phyloP scores from a whole-genome alignment of 2,113 vertebrate genomes.

The Anhinga rufa region DNA sequence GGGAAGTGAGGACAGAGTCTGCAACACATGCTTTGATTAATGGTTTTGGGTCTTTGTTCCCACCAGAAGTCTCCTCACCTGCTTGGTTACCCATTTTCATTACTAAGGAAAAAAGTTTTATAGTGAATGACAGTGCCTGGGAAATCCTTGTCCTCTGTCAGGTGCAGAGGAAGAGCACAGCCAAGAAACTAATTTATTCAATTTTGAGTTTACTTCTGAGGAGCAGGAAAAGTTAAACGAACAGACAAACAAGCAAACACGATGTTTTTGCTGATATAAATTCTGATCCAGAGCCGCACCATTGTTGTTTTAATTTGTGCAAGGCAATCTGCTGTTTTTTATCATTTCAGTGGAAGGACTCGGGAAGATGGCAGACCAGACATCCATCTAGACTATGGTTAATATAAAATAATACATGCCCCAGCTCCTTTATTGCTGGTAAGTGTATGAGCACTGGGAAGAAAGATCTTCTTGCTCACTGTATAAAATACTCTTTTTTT shows the following conservation, averaged over 20 bases:
- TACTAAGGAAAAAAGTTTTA: not conserved
- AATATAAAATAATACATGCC: not conserved
- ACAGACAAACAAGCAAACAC: no score
- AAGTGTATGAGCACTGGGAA: not conserved
- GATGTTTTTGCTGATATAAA: not conserved
- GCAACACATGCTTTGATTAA: not conserved
- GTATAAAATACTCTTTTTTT: not conserved
- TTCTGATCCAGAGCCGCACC: not conserved
- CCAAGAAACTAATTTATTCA: not conserved
- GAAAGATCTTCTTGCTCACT: not conserved
- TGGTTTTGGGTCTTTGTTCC: not conserved
- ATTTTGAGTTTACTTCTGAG: not conserved
- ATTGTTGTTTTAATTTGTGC: not conserved
- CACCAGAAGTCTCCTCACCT: not conserved
- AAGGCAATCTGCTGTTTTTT: not conserved
- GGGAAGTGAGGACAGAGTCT: not conserved
- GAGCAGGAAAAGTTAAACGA: not conserved
- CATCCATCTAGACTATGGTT: not conserved
- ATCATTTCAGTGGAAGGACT: not conserved
- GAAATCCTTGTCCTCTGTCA: not conserved
- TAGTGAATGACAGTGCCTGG: not conserved
- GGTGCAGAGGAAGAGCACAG: not conserved
- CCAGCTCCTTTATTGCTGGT: not conserved
- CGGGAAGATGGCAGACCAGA: not conserved
- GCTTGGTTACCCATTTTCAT: not conserved